Base-by-base conservation (phyloP, 2,888 invertebrate species). In the Leucozona laternaria region DNA sequence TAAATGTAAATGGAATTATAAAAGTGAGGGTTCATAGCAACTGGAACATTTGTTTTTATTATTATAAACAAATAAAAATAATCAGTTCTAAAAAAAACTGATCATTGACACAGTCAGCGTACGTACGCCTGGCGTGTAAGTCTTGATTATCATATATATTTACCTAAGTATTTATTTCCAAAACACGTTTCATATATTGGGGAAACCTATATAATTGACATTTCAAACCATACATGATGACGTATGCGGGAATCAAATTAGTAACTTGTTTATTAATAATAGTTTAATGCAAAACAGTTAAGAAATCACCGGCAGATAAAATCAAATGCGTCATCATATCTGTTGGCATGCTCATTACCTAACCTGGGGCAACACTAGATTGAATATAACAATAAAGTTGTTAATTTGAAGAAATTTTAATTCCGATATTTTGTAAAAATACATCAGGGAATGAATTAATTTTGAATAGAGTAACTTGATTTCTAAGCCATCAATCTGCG, bases 321-420 rank as follows among this genome's bases (percentile, higher is more conserved):
- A n/a, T 60, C 40, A 43, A 60, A 43, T 25, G 8, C 60, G 22
- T 40, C 60, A 60, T 53, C 13, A 37, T 13, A 11, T 31, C 2
- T 13, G 2, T 22, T 13, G 22, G 22, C 13, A 50, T 53, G n/a
- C n/a, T n/a, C n/a, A 15, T 25, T 15, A 53, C 53, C 13, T 13
- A 60, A 60, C 40, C 60, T 43, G 40, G 40, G 60, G 40, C 40
- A 60, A 60, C 43, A 62, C 2, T 20, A 11, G 13, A 37, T 5
- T 15, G 11, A 10, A 10, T 4, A 25, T 25, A 11, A 50, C 50
- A 25, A 50, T 50, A 8, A 53, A 53, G 2, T 53, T 1, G 25
- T 25, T 25, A 53, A 28, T 25, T 28, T 28, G 8, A 8, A 28
- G 1, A 25, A n/a, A 53, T 53, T n/a, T n/a, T n/a, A 13, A 25